Evolutionary conservation across 2,113 vertebrate genomes (phyloP).

Genomic region (Pavo muticus): DNA sequence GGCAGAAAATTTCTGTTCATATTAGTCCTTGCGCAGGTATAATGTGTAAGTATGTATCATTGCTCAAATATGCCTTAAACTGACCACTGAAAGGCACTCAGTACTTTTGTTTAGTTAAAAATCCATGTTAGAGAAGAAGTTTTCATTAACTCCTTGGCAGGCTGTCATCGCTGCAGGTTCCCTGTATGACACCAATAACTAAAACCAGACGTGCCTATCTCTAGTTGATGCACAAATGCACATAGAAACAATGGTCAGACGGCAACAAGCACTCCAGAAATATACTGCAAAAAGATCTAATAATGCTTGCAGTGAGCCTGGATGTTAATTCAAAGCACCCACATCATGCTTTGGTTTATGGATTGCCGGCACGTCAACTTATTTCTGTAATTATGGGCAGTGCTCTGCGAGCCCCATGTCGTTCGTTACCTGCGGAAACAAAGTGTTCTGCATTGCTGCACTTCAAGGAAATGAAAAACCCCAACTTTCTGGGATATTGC

Average conservation of each 20-base stretch:
- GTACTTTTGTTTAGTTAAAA: constrained; percentile 46
- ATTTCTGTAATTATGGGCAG: neutral
- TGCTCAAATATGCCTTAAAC: neutral
- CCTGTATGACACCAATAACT: constrained; percentile 40
- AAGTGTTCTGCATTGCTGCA: neutral
- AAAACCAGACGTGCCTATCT: constrained; percentile 27
- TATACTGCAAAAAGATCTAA: neutral
- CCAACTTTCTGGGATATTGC: neutral
- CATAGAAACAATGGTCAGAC: neutral
- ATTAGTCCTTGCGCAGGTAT: neutral
- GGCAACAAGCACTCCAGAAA: neutral
- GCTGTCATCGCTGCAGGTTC: constrained; percentile 19
- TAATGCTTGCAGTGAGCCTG: neutral
- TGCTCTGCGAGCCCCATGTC: neutral
- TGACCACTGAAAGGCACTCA: constrained; percentile 1
- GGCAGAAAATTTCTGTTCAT: neutral
- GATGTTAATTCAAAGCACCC: neutral
- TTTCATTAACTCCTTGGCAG: constrained; percentile 21
- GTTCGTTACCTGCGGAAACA: neutral
- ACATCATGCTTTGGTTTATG: neutral
- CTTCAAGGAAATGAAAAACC: constrained; percentile 31
- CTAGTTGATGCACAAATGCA: neutral
- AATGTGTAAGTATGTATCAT: neutral
- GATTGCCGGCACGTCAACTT: neutral
- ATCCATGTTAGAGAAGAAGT: neutral